Conservation (phyloP, 2,113 vertebrate species). For the Lamprologus sp. region DNA sequence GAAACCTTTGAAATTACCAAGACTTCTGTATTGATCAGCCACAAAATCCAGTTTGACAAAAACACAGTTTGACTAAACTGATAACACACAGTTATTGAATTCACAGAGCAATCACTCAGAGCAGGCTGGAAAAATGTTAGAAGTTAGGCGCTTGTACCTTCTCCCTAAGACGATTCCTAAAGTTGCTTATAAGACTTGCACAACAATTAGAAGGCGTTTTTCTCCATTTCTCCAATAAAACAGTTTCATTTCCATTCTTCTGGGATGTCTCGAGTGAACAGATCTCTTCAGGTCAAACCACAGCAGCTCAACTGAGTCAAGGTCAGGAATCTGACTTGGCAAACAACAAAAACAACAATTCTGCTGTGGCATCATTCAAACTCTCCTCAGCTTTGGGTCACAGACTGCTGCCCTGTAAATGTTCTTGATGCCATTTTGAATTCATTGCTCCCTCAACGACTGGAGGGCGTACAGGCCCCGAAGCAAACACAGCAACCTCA, state of each 20-base stretch:
- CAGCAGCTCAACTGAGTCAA: neutral
- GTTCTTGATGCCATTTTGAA: neutral
- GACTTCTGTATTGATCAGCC: neutral
- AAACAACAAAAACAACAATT: neutral
- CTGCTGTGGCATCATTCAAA: neutral
- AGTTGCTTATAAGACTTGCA: neutral
- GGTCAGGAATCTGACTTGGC: neutral
- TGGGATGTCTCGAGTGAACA: neutral
- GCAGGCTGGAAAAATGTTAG: neutral
- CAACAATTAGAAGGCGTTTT: neutral
- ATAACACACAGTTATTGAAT: neutral
- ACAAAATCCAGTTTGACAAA: neutral
- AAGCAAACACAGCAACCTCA: neutral
- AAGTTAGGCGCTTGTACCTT: neutral
- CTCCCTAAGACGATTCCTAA: neutral
- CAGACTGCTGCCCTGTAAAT: neutral
- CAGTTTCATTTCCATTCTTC: neutral
- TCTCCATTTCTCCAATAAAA: accelerated
- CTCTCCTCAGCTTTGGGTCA: neutral
- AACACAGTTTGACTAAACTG: neutral
- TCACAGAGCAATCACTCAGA: neutral
- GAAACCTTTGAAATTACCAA: neutral
- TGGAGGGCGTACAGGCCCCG: neutral
- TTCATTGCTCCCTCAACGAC: neutral
- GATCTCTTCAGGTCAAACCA: neutral